Evolutionary conservation across 1,140 invertebrate species (phyloP).

Genomic region (Scaptomyza hsui): DNA sequence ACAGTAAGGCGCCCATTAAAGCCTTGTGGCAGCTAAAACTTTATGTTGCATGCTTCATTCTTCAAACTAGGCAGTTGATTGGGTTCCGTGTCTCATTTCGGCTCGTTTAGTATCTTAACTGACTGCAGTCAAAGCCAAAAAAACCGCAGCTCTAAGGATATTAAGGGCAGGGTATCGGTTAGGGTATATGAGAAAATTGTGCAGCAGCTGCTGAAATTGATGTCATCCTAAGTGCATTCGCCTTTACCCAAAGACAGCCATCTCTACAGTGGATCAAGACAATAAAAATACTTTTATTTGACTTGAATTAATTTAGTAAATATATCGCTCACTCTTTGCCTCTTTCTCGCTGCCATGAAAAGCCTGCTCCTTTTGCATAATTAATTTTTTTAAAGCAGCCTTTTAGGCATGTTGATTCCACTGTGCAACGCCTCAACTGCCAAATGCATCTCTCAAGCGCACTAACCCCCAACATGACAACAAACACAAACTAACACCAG

Average conservation of each 20-base stretch:
- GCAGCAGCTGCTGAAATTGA: slow-evolving; percentile 47
- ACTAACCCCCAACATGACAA: slow-evolving; percentile 16
- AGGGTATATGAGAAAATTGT: slow-evolving; percentile 38
- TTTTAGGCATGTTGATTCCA: not conserved
- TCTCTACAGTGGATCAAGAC: not conserved
- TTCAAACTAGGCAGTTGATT: not conserved
- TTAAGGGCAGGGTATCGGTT: slow-evolving; percentile 16
- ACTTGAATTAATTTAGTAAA: too few species aligned
- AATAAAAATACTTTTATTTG: too few species aligned
- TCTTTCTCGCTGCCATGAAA: too few species aligned
- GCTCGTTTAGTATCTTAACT: slow-evolving; percentile 29
- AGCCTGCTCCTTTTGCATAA: too few species aligned
- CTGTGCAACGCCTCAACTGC: slow-evolving; percentile 29
- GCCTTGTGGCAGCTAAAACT: slow-evolving; percentile 5
- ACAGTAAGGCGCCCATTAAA: slow-evolving; percentile 22
- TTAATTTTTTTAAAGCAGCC: not conserved
- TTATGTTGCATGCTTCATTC: not conserved
- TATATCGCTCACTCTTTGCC: too few species aligned
- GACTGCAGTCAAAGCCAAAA: slow-evolving; percentile 18
- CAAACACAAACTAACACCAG: not conserved
- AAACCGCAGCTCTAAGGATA: slow-evolving; percentile 31
- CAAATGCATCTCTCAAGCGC: slow-evolving; percentile 42
- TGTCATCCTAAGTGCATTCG: slow-evolving; percentile 53
- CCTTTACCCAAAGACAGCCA: slow-evolving; percentile 24
- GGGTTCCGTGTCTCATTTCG: not conserved